Percentiles rank a stretch among this genome's conserved stretches.
Evolutionary conservation across 35 echinoderm and acorn worm genomes (phyloP).

Genomic region (Lytechinus variegatus): DNA sequence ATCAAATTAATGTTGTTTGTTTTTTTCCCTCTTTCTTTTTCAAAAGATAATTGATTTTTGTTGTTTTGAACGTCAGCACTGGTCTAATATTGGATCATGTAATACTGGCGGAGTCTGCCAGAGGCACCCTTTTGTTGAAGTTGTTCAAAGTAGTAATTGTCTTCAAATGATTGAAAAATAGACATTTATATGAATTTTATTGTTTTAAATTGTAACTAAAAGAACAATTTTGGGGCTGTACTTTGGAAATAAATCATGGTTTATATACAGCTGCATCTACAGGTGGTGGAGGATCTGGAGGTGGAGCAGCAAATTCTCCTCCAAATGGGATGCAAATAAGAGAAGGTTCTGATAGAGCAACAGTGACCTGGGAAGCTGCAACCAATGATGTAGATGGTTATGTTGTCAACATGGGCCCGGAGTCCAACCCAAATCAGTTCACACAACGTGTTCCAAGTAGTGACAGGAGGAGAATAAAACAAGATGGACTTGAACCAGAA

Average conservation of each 20-base stretch:
- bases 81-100: too few relatives aligned
- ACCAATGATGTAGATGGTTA: constrained; percentile 2
- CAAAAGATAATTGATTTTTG: too few relatives aligned
- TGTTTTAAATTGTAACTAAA: too few relatives aligned
- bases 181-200: too few relatives aligned
- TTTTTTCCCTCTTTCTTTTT: too few relatives aligned
- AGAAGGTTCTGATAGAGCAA: constrained; percentile 14
- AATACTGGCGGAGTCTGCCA: too few relatives aligned
- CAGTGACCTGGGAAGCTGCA: not conserved
- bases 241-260: not conserved
- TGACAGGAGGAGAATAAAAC: not conserved
- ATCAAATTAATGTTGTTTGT: too few relatives aligned
- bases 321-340: constrained; percentile 4
- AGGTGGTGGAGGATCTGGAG: not conserved
- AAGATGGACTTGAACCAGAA: not conserved
- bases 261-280: not conserved
- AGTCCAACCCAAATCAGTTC: constrained; percentile 12
- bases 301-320: not conserved
- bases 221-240: too few relatives aligned
- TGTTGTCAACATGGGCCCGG: not conserved
- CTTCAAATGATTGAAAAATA: too few relatives aligned
- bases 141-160: too few relatives aligned
- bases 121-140: too few relatives aligned
- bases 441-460: not conserved
- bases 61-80: too few relatives aligned